Percentiles rank a stretch among this genome's conserved stretches.
phyloP scores from a whole-genome alignment of 2,888 invertebrate genomes.

The Drosophila percnosoma region DNA sequence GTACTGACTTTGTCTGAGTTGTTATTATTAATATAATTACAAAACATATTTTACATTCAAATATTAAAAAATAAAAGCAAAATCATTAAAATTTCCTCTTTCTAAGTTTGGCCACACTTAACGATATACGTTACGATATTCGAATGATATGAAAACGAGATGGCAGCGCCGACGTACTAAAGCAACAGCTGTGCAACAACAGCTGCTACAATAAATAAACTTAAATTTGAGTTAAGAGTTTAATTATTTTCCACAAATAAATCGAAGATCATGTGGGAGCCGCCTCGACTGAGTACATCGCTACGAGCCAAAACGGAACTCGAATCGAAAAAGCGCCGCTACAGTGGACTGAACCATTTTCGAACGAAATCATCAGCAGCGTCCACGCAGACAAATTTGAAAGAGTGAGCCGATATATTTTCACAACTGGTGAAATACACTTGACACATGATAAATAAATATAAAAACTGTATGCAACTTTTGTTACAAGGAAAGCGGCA shows the following conservation, averaged over 20 bases:
- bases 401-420: conserved; percentile 61
- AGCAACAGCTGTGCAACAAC: conserved; percentile 49
- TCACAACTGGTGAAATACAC: conserved; percentile 54
- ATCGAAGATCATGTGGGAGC: conserved; percentile 68
- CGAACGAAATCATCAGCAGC: conserved; percentile 4
- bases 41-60: not conserved
- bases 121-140: conserved; percentile 23
- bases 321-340: conserved; percentile 82
- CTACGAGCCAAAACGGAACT: conserved; percentile 88
- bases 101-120: not conserved
- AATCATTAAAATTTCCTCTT: conserved; percentile 11
- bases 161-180: conserved; percentile 41
- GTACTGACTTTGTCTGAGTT: not conserved
- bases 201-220: conserved; percentile 28
- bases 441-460: not conserved
- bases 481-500: conserved; percentile 44
- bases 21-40: not conserved
- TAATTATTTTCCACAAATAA: conserved; percentile 13
- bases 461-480: not conserved
- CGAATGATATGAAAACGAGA: not conserved
- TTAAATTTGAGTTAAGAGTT: conserved; percentile 16
- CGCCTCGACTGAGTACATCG: conserved; percentile 88
- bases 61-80: not conserved
- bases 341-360: conserved; percentile 32
- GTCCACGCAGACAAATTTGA: conserved; percentile 56